phyloP scores from a whole-genome alignment of 1,140 invertebrate genomes.

The Cyclina sinensis region DNA sequence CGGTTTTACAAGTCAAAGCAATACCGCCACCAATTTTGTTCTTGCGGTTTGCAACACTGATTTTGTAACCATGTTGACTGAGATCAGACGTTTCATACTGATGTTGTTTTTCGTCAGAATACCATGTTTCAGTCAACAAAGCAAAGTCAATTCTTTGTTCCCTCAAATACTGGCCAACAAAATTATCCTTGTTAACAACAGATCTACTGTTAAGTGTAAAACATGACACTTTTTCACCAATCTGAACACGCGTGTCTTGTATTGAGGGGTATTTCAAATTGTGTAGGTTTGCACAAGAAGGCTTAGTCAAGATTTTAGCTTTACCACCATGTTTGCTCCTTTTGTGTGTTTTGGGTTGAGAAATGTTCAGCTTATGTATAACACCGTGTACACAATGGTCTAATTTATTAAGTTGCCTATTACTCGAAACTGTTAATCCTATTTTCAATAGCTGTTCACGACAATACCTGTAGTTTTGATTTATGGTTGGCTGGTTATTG shows the following conservation, averaged over 20 bases:
- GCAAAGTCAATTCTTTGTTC: conserved; percentile 51
- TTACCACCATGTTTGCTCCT: conserved; percentile 39
- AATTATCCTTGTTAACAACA: conserved; percentile 42
- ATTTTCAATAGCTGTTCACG: too few relatives aligned
- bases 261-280: conserved; percentile 37
- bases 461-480: background rate
- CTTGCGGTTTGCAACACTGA: too few relatives aligned
- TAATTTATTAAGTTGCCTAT: conserved; percentile 57
- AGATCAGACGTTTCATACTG: conserved; percentile 43
- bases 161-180: conserved; percentile 49
- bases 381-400: conserved; percentile 43
- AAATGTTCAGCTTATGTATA: conserved; percentile 39
- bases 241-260: conserved; percentile 22
- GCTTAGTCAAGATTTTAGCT: conserved; percentile 31
- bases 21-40: conserved; percentile 54
- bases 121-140: conserved; percentile 40
- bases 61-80: too few relatives aligned
- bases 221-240: conserved; percentile 33
- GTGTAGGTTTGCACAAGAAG: conserved; percentile 22
- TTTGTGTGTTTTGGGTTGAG: conserved; percentile 40
- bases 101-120: conserved; percentile 25
- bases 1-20: conserved; percentile 54
- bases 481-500: conserved; percentile 42
- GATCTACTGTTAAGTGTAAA: too few relatives aligned
- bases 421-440: conserved; percentile 12